Conservation (phyloP, 2,797 vertebrate species). For the Echiichthys vipera region DNA sequence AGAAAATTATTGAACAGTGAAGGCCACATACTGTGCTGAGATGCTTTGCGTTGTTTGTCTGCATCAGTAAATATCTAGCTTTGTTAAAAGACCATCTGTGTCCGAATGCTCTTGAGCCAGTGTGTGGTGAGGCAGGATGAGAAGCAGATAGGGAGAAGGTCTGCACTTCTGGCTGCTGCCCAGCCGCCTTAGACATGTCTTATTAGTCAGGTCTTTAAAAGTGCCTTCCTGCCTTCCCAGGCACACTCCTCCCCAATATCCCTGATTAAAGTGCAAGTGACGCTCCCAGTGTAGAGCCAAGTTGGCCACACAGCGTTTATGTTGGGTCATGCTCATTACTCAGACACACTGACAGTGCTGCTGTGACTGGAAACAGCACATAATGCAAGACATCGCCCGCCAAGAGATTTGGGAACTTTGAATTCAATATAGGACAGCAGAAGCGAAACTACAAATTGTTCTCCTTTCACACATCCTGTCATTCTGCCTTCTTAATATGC, state of each 20-base stretch:
- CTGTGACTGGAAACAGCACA: conserved; percentile 50
- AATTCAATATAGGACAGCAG: conserved; percentile 63
- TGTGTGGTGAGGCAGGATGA: conserved; percentile 42
- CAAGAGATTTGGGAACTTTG: conserved; percentile 63
- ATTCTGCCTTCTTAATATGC: conserved; percentile 57
- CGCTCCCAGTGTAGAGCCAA: conserved; percentile 74
- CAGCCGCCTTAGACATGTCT: conserved; percentile 80
- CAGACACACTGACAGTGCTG: conserved; percentile 65
- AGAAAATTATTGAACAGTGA: conserved; percentile 31
- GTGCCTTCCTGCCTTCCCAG: conserved; percentile 70
- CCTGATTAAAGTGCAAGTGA: conserved; percentile 83
- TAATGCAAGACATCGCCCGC: conserved; percentile 57
- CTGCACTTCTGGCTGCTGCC: conserved; percentile 70
- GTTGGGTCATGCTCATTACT: conserved; percentile 83
- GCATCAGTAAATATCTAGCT: conserved; percentile 46
- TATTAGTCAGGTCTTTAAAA: conserved; percentile 84
- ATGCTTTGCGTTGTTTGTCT: conserved; percentile 47
- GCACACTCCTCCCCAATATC: conserved; percentile 81
- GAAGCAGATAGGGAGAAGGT: conserved; percentile 57
- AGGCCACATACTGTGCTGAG: conserved; percentile 44
- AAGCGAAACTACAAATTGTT: conserved; percentile 68
- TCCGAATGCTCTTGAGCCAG: conserved; percentile 31
- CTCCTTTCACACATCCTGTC: conserved; percentile 63
- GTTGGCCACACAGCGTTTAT: conserved; percentile 80
- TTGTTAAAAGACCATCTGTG: conserved; percentile 69